Evolutionary conservation across 2,888 invertebrate genomes (phyloP).

Genomic region (Calameuta pallipes): DNA sequence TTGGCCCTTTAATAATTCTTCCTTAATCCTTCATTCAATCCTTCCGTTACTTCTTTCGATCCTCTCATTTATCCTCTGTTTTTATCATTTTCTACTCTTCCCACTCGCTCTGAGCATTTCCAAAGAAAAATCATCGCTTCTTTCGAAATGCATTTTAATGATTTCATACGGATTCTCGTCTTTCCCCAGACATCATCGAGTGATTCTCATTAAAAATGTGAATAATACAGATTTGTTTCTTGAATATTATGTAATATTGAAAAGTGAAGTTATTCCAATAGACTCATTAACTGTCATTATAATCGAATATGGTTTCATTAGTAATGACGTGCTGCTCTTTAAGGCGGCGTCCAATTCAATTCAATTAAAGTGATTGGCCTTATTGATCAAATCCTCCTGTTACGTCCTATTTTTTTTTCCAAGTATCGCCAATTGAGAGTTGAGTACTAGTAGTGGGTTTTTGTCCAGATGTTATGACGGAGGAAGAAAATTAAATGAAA

Average conservation of each 20-base stretch:
- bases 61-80: not conserved
- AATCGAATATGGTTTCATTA: not conserved
- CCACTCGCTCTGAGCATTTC: not conserved
- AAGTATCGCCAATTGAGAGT: not conserved
- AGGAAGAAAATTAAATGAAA: not conserved
- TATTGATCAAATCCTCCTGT: not conserved
- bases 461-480: not conserved
- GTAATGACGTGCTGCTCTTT: not conserved
- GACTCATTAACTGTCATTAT: not conserved
- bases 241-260: not conserved
- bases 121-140: not conserved
- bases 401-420: not conserved
- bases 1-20: not conserved
- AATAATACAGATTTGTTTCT: not conserved
- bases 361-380: not conserved
- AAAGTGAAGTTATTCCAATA: not conserved
- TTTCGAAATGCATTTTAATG: not conserved
- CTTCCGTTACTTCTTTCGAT: conserved; percentile 1
- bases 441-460: not conserved
- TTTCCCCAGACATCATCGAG: not conserved
- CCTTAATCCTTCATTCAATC: not conserved
- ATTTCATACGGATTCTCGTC: not conserved
- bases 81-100: not conserved
- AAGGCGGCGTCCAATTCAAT: not conserved
- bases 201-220: not conserved